Evolutionary conservation across 1,140 invertebrate genomes (phyloP), one percentile per base, ranked within the genome.

Genomic region (Pseudachorutes palmiensis): DNA sequence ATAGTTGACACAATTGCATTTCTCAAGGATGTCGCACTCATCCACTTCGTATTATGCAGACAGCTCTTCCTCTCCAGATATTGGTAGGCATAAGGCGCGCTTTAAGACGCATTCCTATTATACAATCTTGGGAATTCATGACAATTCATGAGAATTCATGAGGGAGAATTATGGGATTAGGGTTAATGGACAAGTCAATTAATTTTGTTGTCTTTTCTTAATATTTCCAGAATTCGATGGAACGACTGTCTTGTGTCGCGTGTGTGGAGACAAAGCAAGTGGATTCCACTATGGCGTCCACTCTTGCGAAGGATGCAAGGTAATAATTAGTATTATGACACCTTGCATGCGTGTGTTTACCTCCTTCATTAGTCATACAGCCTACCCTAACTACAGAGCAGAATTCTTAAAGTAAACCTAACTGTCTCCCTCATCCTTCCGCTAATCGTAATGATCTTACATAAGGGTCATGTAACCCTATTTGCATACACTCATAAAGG

Each of bases 271-370:
- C 81, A 97, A 97, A 79, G 95, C 97, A 57, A 97, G 93, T 62
- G 97, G 97, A 30, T 99, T 98, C 80, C 96, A 99, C 80, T 98
- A 98, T 85, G 97, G 96, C 32, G 96, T 99, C 69, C 97, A 97
- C 75, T 97, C 94, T 64, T 99, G 97, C 81, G 97, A 99, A 83
- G 97, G 97, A 76, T 99, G 97, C 83, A 99, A 99, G 88, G 96
- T 98, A 84, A 87, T 61, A 9, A 26, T 26, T 61, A 9, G 9
- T 33, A 28, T 61, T 61, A 9, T 26, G 9, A 61, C 5, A 33
- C 31, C 12, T 61, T 55, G 36, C 5, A 41, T 9, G 19, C 19
- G 36, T 55, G 24, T 45, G 19, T 9, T 64, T 28, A 64, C 63
- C 63, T 33, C 49, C 49, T 48, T 48, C 24, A 55, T 55, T 51